Base-by-base conservation (phyloP, 2,113 vertebrate species). In the Phaetusa simplex region DNA sequence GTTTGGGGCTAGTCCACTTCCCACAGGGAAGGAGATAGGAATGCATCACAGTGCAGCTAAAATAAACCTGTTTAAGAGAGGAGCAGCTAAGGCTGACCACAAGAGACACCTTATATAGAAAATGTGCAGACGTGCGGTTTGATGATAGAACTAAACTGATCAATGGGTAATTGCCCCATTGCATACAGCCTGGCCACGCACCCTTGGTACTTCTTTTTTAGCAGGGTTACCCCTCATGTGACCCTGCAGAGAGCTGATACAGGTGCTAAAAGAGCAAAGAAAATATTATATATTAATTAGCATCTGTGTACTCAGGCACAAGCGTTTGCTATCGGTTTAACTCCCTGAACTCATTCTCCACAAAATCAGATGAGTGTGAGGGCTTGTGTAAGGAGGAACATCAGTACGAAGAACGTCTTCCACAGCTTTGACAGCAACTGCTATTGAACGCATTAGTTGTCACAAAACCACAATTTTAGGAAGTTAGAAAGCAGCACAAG, bases 101-200 rank as follows among this genome's bases (percentile, higher is more conserved):
- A n/a, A 43, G 50, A 66, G 4, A n/a, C n/a, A 50, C 4, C 12
- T 59, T 8, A 5, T 15, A 34, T 9, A 32, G 47, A 53, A 88
- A 67, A 47, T 0, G 0, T 34, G 50, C 20, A 66, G 72, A 84
- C 7, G 5, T 70, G 34, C 19, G 36, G 21, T 29, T 69, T 95
- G 43, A 49, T 65, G 15, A 5, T 8, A 34, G 49, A 70, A 12
- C 36, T 86, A 9, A 70, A 24, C 26, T 77, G 29, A 50, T 27
- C 2, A 22, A n/a, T 1, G 4, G 6, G 38, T 76, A 2, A 0
- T 26, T 70, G 42, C 32, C 9, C 9, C 7, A 24, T 49, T 90
- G 74, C 29, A 24, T 13, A 21, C 24, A 22, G 5, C 14, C 12
- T 72, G n/a, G 34, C 61, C 4, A 3, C 34, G 10, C 3, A 8